A percentile compares a stretch with the other conserved stretches of the same genome.
phyloP scores from a whole-genome alignment of 64 coral and sea anemone species.

The Catalaphyllia jardinei region DNA sequence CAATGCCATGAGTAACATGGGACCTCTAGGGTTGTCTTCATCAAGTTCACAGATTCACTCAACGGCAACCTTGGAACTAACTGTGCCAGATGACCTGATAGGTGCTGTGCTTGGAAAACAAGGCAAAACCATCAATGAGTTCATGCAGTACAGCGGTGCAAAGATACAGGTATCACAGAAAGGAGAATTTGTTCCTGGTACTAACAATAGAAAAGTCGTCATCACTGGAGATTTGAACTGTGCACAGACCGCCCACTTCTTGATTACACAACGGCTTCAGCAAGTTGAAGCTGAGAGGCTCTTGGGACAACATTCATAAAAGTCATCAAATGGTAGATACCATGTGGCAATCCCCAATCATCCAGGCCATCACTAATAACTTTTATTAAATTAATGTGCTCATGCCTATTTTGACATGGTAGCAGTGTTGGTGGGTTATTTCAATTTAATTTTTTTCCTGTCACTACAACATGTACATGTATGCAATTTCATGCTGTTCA shows the following conservation, averaged over 20 bases:
- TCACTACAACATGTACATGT: neutral
- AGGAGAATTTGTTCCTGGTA: conserved; percentile 96
- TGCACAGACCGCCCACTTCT: conserved; percentile 93
- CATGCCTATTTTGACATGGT: neutral
- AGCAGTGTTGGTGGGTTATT: neutral
- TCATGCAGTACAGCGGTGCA: conserved; percentile 98
- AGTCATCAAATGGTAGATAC: neutral
- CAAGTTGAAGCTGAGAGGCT: conserved; percentile 91
- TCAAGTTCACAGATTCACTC: conserved; percentile 86
- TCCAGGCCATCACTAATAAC: too few species aligned
- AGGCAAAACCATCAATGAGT: conserved; percentile 96
- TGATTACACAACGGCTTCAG: conserved; percentile 92
- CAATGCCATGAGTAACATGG: conserved; percentile 75
- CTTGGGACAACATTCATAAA: conserved; percentile 37
- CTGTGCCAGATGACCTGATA: conserved; percentile 94
- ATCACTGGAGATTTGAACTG: conserved; percentile 93
- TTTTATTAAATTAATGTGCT: too few species aligned
- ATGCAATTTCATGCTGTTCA: conserved; percentile 1
- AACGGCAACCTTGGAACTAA: conserved; percentile 93
- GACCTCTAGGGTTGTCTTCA: conserved; percentile 52
- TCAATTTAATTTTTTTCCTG: neutral
- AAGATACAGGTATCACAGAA: conserved; percentile 96
- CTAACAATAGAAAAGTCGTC: conserved; percentile 97
- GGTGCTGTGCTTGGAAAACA: conserved; percentile 94
- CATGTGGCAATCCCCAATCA: neutral